Percentiles rank a stretch among this genome's conserved stretches.
Conservation (phyloP, 2,113 vertebrate species). For the Montifringilla adamsi region DNA sequence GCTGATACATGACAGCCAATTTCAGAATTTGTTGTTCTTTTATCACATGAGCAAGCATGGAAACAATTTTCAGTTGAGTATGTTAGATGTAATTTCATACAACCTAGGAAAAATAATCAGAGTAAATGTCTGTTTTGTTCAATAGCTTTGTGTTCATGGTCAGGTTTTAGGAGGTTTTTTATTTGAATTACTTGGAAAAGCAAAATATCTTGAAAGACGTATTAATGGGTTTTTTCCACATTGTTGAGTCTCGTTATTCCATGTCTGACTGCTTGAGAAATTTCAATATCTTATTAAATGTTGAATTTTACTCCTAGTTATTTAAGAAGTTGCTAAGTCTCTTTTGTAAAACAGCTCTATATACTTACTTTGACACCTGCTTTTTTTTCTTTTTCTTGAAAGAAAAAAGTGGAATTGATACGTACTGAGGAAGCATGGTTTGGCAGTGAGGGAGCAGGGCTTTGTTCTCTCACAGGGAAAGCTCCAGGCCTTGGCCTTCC, state of each 20-base stretch:
- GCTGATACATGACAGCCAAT: not conserved
- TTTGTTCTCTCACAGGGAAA: not conserved
- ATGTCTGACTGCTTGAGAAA: slow-evolving; percentile 51
- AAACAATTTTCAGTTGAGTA: slow-evolving; percentile 2
- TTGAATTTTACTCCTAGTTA: slow-evolving; percentile 44
- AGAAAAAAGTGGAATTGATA: not conserved
- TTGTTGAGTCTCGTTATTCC: slow-evolving; percentile 35
- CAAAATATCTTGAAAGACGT: not conserved
- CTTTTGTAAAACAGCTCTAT: not conserved
- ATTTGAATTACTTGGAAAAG: slow-evolving; percentile 31
- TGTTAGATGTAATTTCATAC: slow-evolving; percentile 31
- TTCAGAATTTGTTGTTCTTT: not conserved
- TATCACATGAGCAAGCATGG: slow-evolving; percentile 16
- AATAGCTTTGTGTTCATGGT: slow-evolving; percentile 33
- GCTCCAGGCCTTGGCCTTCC: not conserved
- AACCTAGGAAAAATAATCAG: slow-evolving; percentile 12
- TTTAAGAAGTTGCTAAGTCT: slow-evolving; percentile 27
- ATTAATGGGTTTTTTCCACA: slow-evolving; percentile 26
- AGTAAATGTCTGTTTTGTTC: slow-evolving; percentile 38
- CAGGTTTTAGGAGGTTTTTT: slow-evolving; percentile 2
- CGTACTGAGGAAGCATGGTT: not conserved
- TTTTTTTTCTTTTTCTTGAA: not conserved
- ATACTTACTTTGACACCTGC: not conserved
- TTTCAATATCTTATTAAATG: slow-evolving; percentile 55
- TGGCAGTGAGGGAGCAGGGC: not conserved